These are phyloP conservation scores for Puma concolor DNA, from an alignment of 2,113 vertebrate species.

Conservation along the genomic window DNA sequence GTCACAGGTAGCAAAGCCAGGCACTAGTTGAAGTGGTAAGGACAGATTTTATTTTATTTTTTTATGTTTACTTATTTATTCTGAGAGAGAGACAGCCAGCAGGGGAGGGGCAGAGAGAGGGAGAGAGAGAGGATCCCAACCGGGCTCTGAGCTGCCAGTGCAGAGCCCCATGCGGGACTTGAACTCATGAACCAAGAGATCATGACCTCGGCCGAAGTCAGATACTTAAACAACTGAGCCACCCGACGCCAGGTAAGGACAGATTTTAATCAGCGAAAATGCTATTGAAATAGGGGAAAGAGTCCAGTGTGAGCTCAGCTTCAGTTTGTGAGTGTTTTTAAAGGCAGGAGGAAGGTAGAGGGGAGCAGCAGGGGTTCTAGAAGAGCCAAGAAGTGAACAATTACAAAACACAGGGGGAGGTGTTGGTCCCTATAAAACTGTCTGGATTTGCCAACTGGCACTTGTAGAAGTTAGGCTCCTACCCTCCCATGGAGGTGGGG, in stretches of 20 bases:
- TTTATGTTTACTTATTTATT: no score
- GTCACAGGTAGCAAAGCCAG: neutral
- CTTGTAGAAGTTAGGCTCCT: neutral
- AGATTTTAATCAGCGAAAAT: neutral
- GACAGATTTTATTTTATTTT: neutral
- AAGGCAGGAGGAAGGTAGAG: neutral
- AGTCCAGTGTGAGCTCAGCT: neutral
- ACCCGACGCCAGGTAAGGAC: neutral
- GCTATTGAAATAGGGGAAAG: neutral
- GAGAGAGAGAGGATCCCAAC: no score
- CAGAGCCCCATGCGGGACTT: no score
- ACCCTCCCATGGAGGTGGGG: no score
- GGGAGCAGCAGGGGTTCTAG: neutral
- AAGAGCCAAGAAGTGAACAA: neutral
- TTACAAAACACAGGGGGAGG: neutral
- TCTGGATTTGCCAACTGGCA: neutral
- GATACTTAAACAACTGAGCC: no score
- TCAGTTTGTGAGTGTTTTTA: neutral
- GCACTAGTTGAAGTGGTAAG: neutral
- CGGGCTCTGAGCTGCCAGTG: no score
- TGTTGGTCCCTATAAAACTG: neutral
- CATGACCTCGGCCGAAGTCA: no score
- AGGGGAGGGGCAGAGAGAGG: no score
- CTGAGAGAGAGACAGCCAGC: no score
- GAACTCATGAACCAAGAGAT: no score